Base-by-base conservation (phyloP, 1,140 invertebrate genomes). In the Zelostemma sp. region DNA sequence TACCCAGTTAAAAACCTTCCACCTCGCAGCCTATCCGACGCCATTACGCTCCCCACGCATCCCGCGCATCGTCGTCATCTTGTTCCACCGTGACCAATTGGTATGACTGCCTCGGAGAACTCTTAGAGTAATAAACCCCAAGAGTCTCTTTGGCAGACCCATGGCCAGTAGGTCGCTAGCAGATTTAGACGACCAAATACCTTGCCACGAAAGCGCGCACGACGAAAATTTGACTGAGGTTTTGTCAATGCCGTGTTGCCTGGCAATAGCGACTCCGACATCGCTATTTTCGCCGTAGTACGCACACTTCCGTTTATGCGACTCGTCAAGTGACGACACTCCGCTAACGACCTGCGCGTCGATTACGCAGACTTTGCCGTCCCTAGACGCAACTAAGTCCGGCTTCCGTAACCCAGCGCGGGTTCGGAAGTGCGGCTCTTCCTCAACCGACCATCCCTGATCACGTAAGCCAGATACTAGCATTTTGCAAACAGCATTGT, bases 311-410 rank as follows among this genome's bases (percentile, higher is more conserved):
- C 16, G 8, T 8, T 35, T 8, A 4, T 48, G 45, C 15, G 46
- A 53, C 3, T 14, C 11, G n/a, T 28, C 35, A 3, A 67, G 28
- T 17, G 18, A 25, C 2, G 57, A 6, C 5, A 17, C 6, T 1
- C 54, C 74, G n/a, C 60, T 67, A 0, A 70, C 60, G 0, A 75
- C 51, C 17, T 73, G 71, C 0, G 58, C 35, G 45, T 80, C 77
- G 1, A 78, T 38, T 0, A 74, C 56, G 0, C n/a, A 16, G 0
- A 35, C 57, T 16, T 15, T 25, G 0, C 40, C 35, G 3, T 57
- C 53, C 6, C 31, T 63, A 1, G 4, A 12, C 0, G 54, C 62
- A 0, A 79, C 53, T 0, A 79, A 12, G 19, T 79, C 75, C 0
- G 75, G 73, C 16, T 71, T 68, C 0, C 67, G 33, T 0, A 40